Evolutionary conservation across 2,888 invertebrate genomes (phyloP).

Genomic region (Leuctra nigra): DNA sequence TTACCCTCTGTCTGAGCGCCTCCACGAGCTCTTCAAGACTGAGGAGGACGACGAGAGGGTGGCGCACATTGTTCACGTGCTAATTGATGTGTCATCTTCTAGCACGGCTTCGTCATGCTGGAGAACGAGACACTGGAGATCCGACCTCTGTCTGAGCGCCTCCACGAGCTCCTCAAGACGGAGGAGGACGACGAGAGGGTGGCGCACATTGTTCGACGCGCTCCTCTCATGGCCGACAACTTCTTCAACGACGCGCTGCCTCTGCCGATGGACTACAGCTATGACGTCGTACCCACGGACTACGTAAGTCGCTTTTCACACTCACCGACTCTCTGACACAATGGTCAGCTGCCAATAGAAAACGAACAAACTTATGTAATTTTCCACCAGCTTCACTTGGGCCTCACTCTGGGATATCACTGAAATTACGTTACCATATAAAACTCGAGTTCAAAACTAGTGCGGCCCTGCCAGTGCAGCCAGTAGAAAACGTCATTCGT

Average conservation of each 20-base stretch:
- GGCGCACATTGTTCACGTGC: slow-evolving; percentile 56
- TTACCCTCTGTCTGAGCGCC: slow-evolving; percentile 48
- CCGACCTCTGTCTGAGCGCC: slow-evolving; percentile 48
- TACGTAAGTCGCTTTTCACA: neutral
- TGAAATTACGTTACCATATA: too few relatives aligned
- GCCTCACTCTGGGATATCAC: too few relatives aligned
- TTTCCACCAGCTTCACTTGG: too few relatives aligned
- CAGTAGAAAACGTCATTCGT: too few relatives aligned
- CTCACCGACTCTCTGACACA: neutral
- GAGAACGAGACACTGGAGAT: slow-evolving; percentile 64
- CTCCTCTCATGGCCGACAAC: slow-evolving; percentile 43
- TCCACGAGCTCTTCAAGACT: slow-evolving; percentile 32
- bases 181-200: slow-evolving; percentile 26
- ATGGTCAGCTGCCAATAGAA: too few relatives aligned
- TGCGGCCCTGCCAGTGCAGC: too few relatives aligned
- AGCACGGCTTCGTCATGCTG: slow-evolving; percentile 63
- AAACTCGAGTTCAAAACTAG: too few relatives aligned
- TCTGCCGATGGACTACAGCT: neutral
- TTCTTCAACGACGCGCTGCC: slow-evolving; percentile 39
- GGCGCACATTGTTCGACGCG: slow-evolving; percentile 54
- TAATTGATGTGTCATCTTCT: too few relatives aligned
- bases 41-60: slow-evolving; percentile 26
- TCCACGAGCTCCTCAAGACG: slow-evolving; percentile 32
- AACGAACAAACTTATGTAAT: too few relatives aligned
- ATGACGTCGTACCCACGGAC: neutral